phyloP scores from a whole-genome alignment of 2,797 vertebrate species.

The Epinephelus malabaricus region DNA sequence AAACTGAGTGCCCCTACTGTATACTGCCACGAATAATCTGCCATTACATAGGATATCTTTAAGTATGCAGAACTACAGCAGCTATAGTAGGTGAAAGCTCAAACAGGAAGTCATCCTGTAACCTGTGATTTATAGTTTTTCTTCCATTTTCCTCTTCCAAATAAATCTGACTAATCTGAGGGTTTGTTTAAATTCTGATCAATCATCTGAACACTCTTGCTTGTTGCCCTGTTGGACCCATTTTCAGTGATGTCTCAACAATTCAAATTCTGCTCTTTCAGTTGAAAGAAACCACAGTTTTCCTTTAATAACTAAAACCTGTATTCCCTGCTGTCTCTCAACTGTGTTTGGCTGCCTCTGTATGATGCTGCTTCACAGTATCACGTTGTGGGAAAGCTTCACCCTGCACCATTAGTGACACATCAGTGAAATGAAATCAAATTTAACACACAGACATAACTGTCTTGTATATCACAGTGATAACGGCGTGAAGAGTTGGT shows the following conservation, averaged over 20 bases:
- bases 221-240: neutral
- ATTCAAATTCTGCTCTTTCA: neutral
- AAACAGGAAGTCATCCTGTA: neutral
- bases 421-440: constrained; percentile 54
- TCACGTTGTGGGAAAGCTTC: constrained; percentile 26
- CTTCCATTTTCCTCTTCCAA: neutral
- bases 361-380: neutral
- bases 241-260: neutral
- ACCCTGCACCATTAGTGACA: constrained; percentile 58
- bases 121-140: neutral
- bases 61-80: neutral
- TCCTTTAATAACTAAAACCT: neutral
- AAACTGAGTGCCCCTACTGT: neutral
- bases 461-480: constrained; percentile 76
- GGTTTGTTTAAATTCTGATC: constrained; percentile 6
- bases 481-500: constrained; percentile 61
- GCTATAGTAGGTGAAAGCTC: neutral
- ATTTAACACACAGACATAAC: constrained; percentile 35
- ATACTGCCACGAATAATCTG: neutral
- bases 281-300: neutral
- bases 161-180: neutral
- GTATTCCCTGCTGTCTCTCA: neutral
- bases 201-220: neutral
- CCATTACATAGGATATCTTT: neutral
- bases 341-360: constrained; percentile 36